Base-by-base conservation (phyloP, 2,888 invertebrate genomes). In the Nomada ruficornis region DNA sequence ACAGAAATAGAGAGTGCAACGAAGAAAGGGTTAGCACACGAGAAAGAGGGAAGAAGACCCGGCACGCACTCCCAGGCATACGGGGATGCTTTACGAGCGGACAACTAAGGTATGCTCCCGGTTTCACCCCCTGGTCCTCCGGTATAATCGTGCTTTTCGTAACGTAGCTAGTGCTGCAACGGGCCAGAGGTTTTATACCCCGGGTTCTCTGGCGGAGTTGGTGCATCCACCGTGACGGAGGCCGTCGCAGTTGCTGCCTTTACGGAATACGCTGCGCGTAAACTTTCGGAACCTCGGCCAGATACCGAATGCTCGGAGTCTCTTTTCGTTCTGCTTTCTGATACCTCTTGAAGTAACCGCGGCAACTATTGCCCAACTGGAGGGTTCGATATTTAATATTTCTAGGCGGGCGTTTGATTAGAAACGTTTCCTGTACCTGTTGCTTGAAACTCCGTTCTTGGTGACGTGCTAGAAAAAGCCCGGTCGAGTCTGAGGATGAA, bases 71-170 rank as follows among this genome's bases (percentile, higher is more conserved):
- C 89, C 84, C 81, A 82, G 92, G 91, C 93, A 93, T 93, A 93
- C 93, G 93, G 93, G 93, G 90, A 91, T 92, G 90, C 92, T 93
- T 93, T 93, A 93, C 93, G 93, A 93, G 92, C 93, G 91, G 93
- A 93, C 93, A 93, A 93, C 93, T 93, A 93, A 93, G 93, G 93
- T 93, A 93, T 93, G 93, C 92, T 93, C 88, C 89, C 89, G 91
- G 85, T 88, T 89, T 88, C 82, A 74, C 50, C 76, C 75, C 78
- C 79, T 60, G 64, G 82, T 76, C 84, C 83, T 82, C 80, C 84
- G 79, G 23, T 79, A 85, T 84, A 85, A 83, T 85, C 85, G 85
- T 88, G 88, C 83, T 87, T 89, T 88, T 89, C 89, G 90, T 86
- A 89, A 89, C 89, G 89, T 85, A 86, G 83, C 84, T 87, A 85